Evolutionary conservation across 2,113 vertebrate species (phyloP), one percentile per base, ranked within the genome.

Genomic region (Thoracochromis brauschi): DNA sequence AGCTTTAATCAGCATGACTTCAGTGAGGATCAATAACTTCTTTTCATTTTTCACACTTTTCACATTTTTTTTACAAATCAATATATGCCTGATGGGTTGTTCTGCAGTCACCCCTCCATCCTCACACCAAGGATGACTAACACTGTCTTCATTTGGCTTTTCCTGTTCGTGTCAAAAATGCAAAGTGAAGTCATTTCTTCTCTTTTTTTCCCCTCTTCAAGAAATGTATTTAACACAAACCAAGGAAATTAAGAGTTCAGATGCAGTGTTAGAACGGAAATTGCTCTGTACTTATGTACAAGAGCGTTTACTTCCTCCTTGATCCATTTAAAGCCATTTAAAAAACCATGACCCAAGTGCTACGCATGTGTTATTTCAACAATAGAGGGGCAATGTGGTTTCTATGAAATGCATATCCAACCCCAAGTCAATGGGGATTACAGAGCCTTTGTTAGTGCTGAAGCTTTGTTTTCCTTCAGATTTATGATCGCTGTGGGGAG

Each of bases 11-110:
- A 94, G 94, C 84, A 90, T 91, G 94, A 95, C 95, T 95, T 95
- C 88, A 91, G 85, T 80, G 63, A 81, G 81, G 91, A 96, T 96
- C 95, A 93, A 95, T 96, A 96, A 87, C 81, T 93, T 93, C 91
- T 95, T 95, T 95, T 93, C 93, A 95, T 92, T 89, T 95, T 89
- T 93, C 86, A 87, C 93, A 93, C 94, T 94, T 95, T 93, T 93
- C 91, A 92, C 91, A 1, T 83, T 82, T 92, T 94, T 68, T 9
- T 31, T 13, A 55, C 78, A 55, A 81, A 95, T 96, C 95, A 94
- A 96, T 96, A 93, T 26, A 21, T 87, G 82, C 33, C 47, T 87
- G 80, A 88, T 94, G 87, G 91, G 85, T 90, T 90, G 85, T 85
- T 92, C 85, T 88, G 87, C 90, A 26, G 71, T 38, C 78, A 58